Base-by-base conservation (phyloP, 2,888 invertebrate species). In the Phyto melanocephala region DNA sequence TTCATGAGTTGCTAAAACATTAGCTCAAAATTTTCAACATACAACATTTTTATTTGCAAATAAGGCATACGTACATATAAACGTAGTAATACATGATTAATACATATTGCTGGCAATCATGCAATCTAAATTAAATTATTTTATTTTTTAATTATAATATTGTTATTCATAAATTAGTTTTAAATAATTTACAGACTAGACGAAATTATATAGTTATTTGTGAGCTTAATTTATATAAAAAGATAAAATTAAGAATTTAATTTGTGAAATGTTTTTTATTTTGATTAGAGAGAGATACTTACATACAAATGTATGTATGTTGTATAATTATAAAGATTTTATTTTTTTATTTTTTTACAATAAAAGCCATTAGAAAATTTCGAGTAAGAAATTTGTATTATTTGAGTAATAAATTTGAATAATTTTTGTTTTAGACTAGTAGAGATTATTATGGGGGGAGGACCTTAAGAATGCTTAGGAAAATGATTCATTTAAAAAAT, bases 291-390 rank as follows among this genome's bases (percentile, higher is more conserved):
- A 11, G n/a, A n/a, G n/a, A n/a, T n/a, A n/a, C n/a, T n/a, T n/a
- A n/a, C n/a, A n/a, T n/a, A n/a, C n/a, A n/a, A n/a, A n/a, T n/a
- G n/a, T n/a, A n/a, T n/a, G n/a, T n/a, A n/a, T n/a, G n/a, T n/a
- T n/a, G n/a, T n/a, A n/a, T n/a, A 28, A 28, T 28, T 28, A 28
- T 5, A 28, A 28, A 28, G 3, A 28, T 28, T 40, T 54, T 37
- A 24, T 11, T 10, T 40, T 7, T 13, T 70, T 35, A 35, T 65
- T 35, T 17, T 17, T 45, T 58, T 47, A 28, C 42, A 28, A 56
- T 62, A 54, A 15, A 77, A 70, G 70, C 68, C 45, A 67, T 63
- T 63, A 80, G 50, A 75, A 80, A 74, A 75, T 58, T 63, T 80
- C 65, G 54, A 63, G 40, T 75, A 63, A 75, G 63, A 75, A 74